Percentiles rank a stretch among this genome's conserved stretches.
phyloP scores from a whole-genome alignment of 2,113 vertebrate genomes.

The Bothrops jararaca region DNA sequence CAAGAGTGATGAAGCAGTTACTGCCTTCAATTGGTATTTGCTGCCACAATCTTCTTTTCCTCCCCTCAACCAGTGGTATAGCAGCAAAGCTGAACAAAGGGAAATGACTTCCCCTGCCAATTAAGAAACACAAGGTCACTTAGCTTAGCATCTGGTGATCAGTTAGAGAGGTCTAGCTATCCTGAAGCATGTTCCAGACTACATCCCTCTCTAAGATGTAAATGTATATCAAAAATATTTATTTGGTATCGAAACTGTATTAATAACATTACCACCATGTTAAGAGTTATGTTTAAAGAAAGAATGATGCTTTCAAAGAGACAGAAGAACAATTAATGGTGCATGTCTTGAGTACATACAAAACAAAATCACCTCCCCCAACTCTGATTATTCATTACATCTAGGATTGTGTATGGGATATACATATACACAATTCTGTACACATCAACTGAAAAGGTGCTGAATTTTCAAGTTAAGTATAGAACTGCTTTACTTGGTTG shows the following conservation, averaged over 20 bases:
- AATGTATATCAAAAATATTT: not conserved
- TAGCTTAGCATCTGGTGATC: not conserved
- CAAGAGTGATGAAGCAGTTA: not conserved
- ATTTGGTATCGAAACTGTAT: not conserved
- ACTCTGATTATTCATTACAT: not conserved
- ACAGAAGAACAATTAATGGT: not conserved
- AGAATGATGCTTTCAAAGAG: not conserved
- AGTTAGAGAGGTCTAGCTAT: not conserved
- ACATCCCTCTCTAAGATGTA: not conserved
- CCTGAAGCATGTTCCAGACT: not conserved
- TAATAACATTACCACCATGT: not conserved
- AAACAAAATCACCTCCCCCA: not conserved
- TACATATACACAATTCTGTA: not conserved
- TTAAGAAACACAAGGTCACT: not conserved
- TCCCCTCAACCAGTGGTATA: not conserved
- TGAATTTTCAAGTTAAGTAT: not conserved
- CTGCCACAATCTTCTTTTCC: not conserved
- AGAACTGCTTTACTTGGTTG: not conserved
- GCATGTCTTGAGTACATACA: not conserved
- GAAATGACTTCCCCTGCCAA: not conserved
- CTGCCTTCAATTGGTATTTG: not conserved
- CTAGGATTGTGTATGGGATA: not conserved
- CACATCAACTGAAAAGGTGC: not conserved
- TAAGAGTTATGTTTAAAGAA: not conserved
- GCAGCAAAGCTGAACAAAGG: not conserved